phyloP scores from a whole-genome alignment of 2,797 vertebrate genomes.

The Caiman crocodilus region DNA sequence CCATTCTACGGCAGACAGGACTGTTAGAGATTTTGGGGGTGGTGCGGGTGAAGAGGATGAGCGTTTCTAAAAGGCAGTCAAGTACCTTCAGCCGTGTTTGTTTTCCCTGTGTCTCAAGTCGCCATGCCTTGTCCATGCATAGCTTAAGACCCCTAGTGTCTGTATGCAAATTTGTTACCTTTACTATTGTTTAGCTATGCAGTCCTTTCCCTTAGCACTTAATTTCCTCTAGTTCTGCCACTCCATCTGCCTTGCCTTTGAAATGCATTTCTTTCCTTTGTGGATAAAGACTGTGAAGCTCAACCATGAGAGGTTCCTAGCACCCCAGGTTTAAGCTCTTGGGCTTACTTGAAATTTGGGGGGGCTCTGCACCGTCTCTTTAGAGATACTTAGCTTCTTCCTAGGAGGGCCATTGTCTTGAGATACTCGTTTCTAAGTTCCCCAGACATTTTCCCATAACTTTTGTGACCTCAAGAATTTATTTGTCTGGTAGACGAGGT shows the following conservation, averaged over 20 bases:
- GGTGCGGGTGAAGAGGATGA: too few relatives aligned
- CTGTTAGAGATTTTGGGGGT: too few relatives aligned
- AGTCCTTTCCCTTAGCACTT: not conserved
- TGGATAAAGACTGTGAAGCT: not conserved
- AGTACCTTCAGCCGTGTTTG: too few relatives aligned
- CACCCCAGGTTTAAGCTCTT: not conserved
- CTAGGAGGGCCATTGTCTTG: not conserved
- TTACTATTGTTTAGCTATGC: not conserved
- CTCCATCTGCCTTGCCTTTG: not conserved
- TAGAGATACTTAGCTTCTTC: not conserved
- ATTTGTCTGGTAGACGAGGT: not conserved
- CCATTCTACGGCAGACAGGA: too few relatives aligned
- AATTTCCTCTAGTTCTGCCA: not conserved
- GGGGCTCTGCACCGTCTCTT: too few relatives aligned
- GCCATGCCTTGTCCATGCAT: too few relatives aligned
- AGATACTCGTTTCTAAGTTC: not conserved
- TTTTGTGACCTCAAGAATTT: not conserved
- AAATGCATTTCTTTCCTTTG: not conserved
- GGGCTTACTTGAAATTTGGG: too few relatives aligned
- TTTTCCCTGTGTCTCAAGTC: too few relatives aligned
- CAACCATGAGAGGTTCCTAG: not conserved
- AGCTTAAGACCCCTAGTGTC: too few relatives aligned
- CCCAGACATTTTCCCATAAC: not conserved
- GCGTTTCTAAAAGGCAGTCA: too few relatives aligned
- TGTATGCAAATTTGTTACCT: not conserved